Base-by-base conservation (phyloP, 2,797 vertebrate genomes). In the Gallinago stenura region DNA sequence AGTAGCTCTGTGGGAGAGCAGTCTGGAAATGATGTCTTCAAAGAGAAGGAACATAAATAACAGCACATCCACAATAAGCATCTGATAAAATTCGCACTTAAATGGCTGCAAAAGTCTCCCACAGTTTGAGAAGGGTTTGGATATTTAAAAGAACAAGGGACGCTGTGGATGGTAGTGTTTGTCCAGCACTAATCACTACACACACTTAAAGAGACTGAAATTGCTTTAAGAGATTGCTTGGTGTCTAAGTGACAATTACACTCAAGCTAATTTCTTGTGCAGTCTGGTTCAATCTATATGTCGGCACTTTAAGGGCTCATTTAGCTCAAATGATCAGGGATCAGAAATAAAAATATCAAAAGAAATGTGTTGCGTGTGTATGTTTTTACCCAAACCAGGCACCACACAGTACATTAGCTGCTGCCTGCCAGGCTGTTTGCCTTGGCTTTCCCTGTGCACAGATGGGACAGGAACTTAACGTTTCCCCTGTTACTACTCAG, bases 361-460 rank as follows among this genome's bases (percentile, higher is more conserved):
- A 95, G 87, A 91, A 96, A 95, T 87, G 80, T 86, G 89, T 56
- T 78, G 65, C 7, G 0, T 87, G 66, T 65, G 53, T 83, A 75
- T 97, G 87, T 70, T 93, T 93, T 85, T 89, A 80, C 96, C 76
- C 51, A 65, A 57, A 90, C 71, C 75, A 94, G 89, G 92, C 53
- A 89, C 26, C 64, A 89, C 84, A 76, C 45, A 91, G 72, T 66
- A 89, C 57, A 83, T 88, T 81, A 91, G 83, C 83, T 94, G 84
- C 92, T 93, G 89, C 84, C 89, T 82, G 90, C 66, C 95, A 96
- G 93, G 92, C 95, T 94, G 93, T 83, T 87, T 89, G 89, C 84
- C 89, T 95, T 93, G 93, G 95, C 93, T 97, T 87, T 91, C 89
- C 82, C 71, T 87, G 64, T 39, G 86, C 92, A 87, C 96, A 96